A percentile compares a stretch with the other conserved stretches of the same genome.
Conservation (phyloP, 2,888 invertebrate species). For the Ochropleura leucogaster region DNA sequence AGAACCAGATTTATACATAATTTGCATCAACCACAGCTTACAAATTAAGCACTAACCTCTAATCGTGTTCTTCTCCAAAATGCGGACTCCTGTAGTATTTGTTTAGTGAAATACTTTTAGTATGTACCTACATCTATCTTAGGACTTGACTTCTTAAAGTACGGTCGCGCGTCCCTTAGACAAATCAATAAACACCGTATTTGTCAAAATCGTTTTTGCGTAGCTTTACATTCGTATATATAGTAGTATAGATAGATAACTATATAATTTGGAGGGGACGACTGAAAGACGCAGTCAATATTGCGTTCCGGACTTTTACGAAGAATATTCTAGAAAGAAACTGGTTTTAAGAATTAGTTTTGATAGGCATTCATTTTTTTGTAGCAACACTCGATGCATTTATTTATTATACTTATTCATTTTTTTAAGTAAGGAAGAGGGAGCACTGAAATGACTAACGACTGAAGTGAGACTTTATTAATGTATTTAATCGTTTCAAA, state of each 20-base stretch:
- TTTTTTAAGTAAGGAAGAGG: too few species aligned
- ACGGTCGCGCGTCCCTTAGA: slow-evolving; percentile 43
- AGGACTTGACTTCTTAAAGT: slow-evolving; percentile 23
- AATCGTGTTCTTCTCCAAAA: neutral
- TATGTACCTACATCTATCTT: neutral
- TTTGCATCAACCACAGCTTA: neutral
- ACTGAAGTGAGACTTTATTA: too few species aligned
- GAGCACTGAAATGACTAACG: neutral
- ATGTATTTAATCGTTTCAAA: neutral
- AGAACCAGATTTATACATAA: neutral
- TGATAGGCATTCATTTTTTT: neutral
- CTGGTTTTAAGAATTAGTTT: neutral
- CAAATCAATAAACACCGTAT: slow-evolving; percentile 53
- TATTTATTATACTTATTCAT: too few species aligned
- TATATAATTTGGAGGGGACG: neutral
- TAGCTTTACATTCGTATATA: slow-evolving; percentile 2
- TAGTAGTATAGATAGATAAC: neutral
- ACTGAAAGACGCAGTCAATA: neutral
- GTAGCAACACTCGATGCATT: too few species aligned
- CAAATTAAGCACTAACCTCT: neutral
- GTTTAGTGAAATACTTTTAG: neutral
- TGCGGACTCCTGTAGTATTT: neutral
- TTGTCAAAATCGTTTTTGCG: slow-evolving; percentile 49
- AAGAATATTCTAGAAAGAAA: neutral
- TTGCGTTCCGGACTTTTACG: neutral